phyloP scores from a whole-genome alignment of 2,888 invertebrate genomes.

The Andrena dorsata region DNA sequence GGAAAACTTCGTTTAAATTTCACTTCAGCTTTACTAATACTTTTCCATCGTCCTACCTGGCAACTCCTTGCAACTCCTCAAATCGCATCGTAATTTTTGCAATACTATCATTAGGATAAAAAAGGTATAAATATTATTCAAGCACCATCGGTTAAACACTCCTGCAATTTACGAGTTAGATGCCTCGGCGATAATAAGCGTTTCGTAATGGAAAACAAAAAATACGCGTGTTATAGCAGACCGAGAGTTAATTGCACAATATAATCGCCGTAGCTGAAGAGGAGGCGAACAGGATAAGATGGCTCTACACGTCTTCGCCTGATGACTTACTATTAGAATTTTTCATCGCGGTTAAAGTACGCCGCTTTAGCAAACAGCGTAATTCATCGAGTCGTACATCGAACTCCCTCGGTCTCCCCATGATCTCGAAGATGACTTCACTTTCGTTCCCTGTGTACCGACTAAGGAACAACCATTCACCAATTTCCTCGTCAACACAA shows the following conservation, averaged over 20 bases:
- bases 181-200: conserved; percentile 11
- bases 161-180: not conserved
- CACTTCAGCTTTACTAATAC: not conserved
- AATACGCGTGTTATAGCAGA: not conserved
- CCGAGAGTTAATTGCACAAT: conserved; percentile 47
- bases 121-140: not conserved
- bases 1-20: too few species aligned
- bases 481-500: too few species aligned
- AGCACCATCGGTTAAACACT: not conserved
- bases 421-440: not conserved
- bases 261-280: conserved; percentile 37
- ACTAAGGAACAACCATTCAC: not conserved
- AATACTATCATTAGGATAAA: not conserved
- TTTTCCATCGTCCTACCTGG: not conserved
- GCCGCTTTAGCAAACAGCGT: conserved; percentile 5
- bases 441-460: not conserved
- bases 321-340: conserved; percentile 10
- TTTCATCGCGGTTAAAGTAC: not conserved
- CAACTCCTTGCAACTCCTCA: not conserved
- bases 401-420: conserved; percentile 1
- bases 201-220: conserved; percentile 16
- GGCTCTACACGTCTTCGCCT: conserved; percentile 17
- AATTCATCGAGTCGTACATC: not conserved
- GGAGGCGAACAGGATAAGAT: conserved; percentile 13
- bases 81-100: not conserved